Conservation (phyloP, 2,797 vertebrate genomes). For the Hippopotamyrus pictus region DNA sequence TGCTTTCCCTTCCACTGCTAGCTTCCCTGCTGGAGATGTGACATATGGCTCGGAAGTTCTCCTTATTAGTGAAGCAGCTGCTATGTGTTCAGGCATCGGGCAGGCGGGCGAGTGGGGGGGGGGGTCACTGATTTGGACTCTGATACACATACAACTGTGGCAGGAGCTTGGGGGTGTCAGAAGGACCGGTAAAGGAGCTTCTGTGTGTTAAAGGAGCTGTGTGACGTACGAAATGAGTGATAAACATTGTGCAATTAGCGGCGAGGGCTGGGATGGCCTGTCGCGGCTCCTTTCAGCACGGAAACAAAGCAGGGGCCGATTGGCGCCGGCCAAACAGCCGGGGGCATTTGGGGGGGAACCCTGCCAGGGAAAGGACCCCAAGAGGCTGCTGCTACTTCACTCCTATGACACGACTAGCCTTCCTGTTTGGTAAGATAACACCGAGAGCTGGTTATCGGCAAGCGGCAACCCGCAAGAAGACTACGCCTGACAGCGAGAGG, state of each 20-base stretch:
- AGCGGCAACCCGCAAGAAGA: neutral
- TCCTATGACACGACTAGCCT: neutral
- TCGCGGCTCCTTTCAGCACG: neutral
- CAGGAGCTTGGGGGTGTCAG: neutral
- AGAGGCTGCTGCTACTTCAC: neutral
- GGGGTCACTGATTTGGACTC: neutral
- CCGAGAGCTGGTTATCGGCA: neutral
- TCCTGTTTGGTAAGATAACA: neutral
- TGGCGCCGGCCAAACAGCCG: neutral
- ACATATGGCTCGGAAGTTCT: neutral
- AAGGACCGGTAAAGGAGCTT: neutral
- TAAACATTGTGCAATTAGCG: neutral
- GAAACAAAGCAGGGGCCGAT: neutral
- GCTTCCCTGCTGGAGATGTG: neutral
- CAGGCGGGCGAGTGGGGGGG: neutral
- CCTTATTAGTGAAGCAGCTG: neutral
- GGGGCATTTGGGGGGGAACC: neutral
- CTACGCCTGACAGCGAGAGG: neutral
- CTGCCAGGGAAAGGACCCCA: neutral
- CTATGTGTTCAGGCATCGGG: neutral
- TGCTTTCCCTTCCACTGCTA: neutral
- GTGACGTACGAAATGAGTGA: neutral
- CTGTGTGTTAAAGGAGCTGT: neutral
- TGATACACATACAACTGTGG: neutral
- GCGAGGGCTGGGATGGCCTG: neutral